Base-by-base conservation (phyloP, 2,113 vertebrate genomes). In the Gambusia affinis region DNA sequence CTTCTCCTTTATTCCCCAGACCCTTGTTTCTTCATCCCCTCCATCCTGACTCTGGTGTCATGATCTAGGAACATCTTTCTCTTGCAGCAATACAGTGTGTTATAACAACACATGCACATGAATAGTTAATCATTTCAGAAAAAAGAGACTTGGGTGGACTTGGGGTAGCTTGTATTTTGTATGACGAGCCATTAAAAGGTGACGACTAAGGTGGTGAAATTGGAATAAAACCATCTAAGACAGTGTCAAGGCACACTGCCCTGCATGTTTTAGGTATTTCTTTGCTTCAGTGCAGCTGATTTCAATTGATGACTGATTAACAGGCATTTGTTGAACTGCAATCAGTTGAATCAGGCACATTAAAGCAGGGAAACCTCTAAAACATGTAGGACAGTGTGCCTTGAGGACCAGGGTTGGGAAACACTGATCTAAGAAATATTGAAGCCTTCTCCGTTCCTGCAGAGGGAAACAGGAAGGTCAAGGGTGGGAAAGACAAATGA, bases 1-100 rank as follows among this genome's bases (percentile, higher is more conserved):
- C 91, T 85, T 62, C 57, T 24, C 86, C 92, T 91, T 91, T 91
- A 94, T 64, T 91, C 90, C 89, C 89, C 85, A 89, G 77, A 70
- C 83, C 86, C 83, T 85, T 90, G 85, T 72, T 10, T 4, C 78
- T 72, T 42, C 54, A 3, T 4, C 2, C 67, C 44, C 22, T 60
- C 35, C 33, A 74, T 80, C 66, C 3, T 57, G 81, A 73, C 14
- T 47, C 22, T 54, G 22, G 51, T 54, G 51, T 54, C 51, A 8
- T 24, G 51, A 54, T 54, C 22, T 22, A 54, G 51, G 22, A 54
- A 54, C 51, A 24, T 24, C 22, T 72, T 44, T 69, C 60, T 70
- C 3, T 72, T 47, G 35, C 24, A 71, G 19, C 12, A 30, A 54
- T 60, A 42, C 14, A 68, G 57, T 62, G 22, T 22, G 65, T 35